These are phyloP conservation scores for Trachelus tabidus DNA, from an alignment of 2,888 invertebrate genomes.

Conservation along the genomic window DNA sequence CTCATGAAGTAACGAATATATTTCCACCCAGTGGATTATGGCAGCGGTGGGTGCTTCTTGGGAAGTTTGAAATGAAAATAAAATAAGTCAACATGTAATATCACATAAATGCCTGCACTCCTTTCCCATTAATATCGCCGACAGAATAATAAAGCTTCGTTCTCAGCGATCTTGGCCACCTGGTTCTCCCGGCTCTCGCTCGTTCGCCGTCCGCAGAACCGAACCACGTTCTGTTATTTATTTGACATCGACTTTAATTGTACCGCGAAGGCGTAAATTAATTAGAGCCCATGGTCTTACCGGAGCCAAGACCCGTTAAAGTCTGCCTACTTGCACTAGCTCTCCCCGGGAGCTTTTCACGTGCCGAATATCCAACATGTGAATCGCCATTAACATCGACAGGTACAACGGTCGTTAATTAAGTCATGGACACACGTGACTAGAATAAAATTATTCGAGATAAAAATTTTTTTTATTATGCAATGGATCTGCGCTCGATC, in stretches of 20 bases:
- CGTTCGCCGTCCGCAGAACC: neutral
- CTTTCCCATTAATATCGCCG: constrained; percentile 1
- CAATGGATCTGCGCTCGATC: neutral
- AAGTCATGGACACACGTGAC: neutral
- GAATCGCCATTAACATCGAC: neutral
- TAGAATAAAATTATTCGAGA: neutral
- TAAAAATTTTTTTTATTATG: neutral
- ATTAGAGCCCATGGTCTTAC: constrained; percentile 26
- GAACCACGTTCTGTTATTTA: constrained; percentile 25
- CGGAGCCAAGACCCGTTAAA: constrained; percentile 16
- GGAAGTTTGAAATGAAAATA: neutral
- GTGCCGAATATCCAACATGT: neutral
- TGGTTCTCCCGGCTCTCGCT: neutral
- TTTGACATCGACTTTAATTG: constrained; percentile 31
- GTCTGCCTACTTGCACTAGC: neutral
- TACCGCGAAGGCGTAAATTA: constrained; percentile 34
- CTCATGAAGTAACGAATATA: neutral
- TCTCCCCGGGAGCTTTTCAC: neutral
- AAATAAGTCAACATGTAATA: neutral
- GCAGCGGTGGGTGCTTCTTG: neutral
- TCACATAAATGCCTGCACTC: neutral
- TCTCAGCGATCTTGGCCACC: neutral
- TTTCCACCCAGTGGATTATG: neutral
- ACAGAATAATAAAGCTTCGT: constrained; percentile 1
- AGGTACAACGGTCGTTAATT: neutral